phyloP scores from a whole-genome alignment of 2,888 invertebrate genomes.

The Sminthurinus aureus region DNA sequence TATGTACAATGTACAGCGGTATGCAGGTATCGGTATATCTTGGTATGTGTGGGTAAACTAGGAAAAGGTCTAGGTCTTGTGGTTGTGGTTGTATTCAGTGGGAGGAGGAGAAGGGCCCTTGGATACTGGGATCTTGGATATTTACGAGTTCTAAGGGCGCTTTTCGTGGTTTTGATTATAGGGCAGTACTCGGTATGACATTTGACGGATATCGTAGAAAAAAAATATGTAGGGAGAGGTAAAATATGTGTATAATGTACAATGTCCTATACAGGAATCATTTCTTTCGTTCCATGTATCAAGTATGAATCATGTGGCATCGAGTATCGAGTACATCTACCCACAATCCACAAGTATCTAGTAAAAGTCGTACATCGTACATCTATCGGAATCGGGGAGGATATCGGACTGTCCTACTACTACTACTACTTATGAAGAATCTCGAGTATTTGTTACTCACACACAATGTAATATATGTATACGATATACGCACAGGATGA shows the following conservation, averaged over 20 bases:
- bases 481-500: no score
- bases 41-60: background rate
- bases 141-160: constrained; percentile 36
- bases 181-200: constrained; percentile 33
- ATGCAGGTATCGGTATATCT: background rate
- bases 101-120: constrained; percentile 22
- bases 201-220: constrained; percentile 34
- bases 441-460: background rate
- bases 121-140: constrained; percentile 12
- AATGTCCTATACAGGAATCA: no score
- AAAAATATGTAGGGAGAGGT: background rate
- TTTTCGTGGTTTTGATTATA: constrained; percentile 34
- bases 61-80: background rate
- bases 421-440: background rate
- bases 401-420: constrained; percentile 3
- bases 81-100: no score
- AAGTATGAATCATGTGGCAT: no score
- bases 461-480: no score
- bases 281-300: no score
- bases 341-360: background rate
- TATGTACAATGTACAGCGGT: background rate
- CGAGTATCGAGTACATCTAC: no score
- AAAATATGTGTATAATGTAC: no score
- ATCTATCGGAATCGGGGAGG: background rate
- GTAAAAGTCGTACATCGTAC: background rate